Conservation (phyloP, 2,113 vertebrate species). For the Struthio camelus region DNA sequence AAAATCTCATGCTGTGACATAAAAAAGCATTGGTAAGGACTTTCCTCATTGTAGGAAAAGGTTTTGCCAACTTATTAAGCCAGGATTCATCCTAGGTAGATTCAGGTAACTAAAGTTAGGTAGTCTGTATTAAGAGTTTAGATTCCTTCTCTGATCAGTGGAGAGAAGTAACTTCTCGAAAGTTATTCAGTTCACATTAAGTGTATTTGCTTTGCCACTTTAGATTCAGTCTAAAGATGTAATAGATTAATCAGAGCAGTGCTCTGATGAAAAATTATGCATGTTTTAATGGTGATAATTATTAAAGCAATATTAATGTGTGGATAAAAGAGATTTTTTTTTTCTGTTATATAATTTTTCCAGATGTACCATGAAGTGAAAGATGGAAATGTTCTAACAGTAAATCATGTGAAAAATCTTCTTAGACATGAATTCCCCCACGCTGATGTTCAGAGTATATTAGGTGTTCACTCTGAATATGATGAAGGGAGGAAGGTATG, state of each 20-base stretch:
- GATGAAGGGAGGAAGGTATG: slow-evolving; percentile 87
- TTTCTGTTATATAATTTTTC: slow-evolving; percentile 32
- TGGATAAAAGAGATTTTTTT: not conserved
- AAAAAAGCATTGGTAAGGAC: not conserved
- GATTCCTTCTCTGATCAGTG: not conserved
- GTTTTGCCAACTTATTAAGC: not conserved
- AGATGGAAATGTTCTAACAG: slow-evolving; percentile 76
- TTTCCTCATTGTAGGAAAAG: not conserved
- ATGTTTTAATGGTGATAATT: not conserved
- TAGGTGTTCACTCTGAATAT: slow-evolving; percentile 82
- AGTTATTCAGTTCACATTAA: not conserved
- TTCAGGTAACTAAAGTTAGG: not conserved
- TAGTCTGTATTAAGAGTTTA: not conserved
- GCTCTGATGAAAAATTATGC: not conserved
- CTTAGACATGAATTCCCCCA: slow-evolving; percentile 85
- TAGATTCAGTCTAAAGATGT: not conserved
- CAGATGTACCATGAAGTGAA: slow-evolving; percentile 87
- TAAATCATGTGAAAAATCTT: slow-evolving; percentile 78
- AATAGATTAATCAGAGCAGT: not conserved
- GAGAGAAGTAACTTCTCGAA: not conserved
- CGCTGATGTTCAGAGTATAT: slow-evolving; percentile 80
- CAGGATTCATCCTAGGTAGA: not conserved
- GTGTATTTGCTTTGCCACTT: not conserved
- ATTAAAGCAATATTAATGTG: not conserved
- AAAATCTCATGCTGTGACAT: not conserved